Base-by-base conservation (phyloP, 2,888 invertebrate species). In the Empis stercorea region DNA sequence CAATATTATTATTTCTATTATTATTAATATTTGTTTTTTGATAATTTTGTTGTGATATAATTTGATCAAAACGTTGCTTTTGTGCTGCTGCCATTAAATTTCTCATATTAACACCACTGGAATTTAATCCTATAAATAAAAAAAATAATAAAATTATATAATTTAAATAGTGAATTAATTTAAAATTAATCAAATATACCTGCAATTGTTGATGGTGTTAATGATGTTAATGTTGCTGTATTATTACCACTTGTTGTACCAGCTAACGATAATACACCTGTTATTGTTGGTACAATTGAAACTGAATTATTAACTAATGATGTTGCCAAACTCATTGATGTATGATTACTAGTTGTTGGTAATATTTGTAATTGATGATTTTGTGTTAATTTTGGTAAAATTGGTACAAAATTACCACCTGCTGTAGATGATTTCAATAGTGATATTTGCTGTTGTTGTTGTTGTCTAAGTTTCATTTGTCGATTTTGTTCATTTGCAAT, bases 1-100 rank as follows among this genome's bases (percentile, higher is more conserved):
- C 56, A 59, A 52, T 63, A 59, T 30, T 61, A 59, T 46, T 65
- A 62, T 42, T 59, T 52, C 39, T 62, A 53, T 38, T 45, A 50
- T 42, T 32, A 42, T 15, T 49, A 46, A 45, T 60, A 56, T 46
- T 27, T 27, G 59, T 17, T 52, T 34, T 34, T 34, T 34, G 34
- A 13, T 34, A n/a, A 13, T n/a, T 34, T 34, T 34, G 32, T 32
- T 3, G 13, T 34, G 13, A 34, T 34, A n/a, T 13, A 5, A n/a
- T 13, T n/a, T n/a, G 23, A 27, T 27, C 9, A 6, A 27, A 4
- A 27, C 23, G 23, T 27, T 4, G 23, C 7, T 27, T 27, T 27
- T 27, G 23, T 27, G 23, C 13, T 27, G 23, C 13, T 34, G 34
- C 13, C 34, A n/a, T 13, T n/a, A 34, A 13, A n/a, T 34, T 13